Conservation (phyloP, 2,797 vertebrate species). For the Halcyon leucocephala region DNA sequence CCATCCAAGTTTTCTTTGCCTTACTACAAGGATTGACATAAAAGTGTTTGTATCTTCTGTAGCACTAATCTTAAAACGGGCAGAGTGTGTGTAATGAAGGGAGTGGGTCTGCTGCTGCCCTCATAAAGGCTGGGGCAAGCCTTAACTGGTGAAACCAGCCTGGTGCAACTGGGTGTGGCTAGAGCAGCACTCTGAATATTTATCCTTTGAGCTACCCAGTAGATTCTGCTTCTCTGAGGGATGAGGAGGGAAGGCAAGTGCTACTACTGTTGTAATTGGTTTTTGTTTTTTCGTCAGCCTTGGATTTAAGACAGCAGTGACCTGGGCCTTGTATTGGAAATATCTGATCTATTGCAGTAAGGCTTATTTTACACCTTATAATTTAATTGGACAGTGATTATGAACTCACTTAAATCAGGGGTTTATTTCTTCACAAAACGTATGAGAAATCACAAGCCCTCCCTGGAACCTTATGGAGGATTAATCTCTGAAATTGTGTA, state of each 20-base stretch:
- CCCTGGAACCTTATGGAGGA: not conserved
- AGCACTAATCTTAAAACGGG: not conserved
- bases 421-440: not conserved
- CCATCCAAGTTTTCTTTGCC: not conserved
- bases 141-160: fast-evolving
- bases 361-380: not conserved
- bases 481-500: not conserved
- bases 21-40: not conserved
- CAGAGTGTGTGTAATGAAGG: not conserved
- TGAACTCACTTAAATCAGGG: not conserved
- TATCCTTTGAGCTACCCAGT: not conserved
- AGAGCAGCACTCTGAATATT: not conserved
- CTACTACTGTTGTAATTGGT: not conserved
- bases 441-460: not conserved
- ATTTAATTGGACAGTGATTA: not conserved
- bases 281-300: fast-evolving
- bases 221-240: not conserved
- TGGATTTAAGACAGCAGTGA: not conserved
- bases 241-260: not conserved
- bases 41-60: not conserved
- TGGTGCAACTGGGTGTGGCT: not conserved
- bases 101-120: not conserved
- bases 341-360: not conserved
- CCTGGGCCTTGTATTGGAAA: not conserved
- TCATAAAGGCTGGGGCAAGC: not conserved